Conservation (phyloP, 2,113 vertebrate species). For the Oreochromis aureus region DNA sequence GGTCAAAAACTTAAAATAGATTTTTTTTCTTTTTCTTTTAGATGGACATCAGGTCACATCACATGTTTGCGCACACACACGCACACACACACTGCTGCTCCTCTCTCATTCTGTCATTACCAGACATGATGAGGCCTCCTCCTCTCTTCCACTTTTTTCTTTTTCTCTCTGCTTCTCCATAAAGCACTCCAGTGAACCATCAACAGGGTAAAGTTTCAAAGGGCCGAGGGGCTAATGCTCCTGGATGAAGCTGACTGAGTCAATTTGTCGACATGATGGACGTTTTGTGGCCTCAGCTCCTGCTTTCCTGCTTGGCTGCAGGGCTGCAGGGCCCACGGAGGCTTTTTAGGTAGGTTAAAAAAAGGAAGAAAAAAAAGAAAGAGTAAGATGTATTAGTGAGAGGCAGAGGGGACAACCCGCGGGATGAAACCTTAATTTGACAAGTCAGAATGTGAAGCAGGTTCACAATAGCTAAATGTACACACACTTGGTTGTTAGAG, state of each 20-base stretch:
- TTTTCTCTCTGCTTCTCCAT: slow-evolving; percentile 83
- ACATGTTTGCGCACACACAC: neutral
- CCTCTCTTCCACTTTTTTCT: neutral
- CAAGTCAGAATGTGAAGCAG: neutral
- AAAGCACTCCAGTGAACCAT: slow-evolving; percentile 30
- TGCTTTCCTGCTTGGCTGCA: slow-evolving; percentile 8
- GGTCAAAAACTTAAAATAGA: neutral
- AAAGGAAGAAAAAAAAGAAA: neutral
- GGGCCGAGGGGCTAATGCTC: slow-evolving; percentile 10
- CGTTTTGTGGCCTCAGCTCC: slow-evolving; percentile 6
- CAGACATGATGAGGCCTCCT: slow-evolving; percentile 21
- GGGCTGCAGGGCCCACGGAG: slow-evolving; percentile 1
- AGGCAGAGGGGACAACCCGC: neutral
- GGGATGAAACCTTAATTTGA: neutral
- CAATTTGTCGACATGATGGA: slow-evolving; percentile 61
- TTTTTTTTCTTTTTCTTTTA: neutral
- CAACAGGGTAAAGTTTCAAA: slow-evolving; percentile 65
- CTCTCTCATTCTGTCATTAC: slow-evolving; percentile 2
- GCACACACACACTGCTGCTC: neutral
- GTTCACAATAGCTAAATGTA: neutral
- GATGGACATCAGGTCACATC: neutral
- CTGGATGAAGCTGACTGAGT: slow-evolving; percentile 40
- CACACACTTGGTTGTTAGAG: neutral
- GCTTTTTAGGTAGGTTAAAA: neutral
- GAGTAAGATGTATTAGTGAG: neutral